phyloP scores from a whole-genome alignment of 2,113 vertebrate species.

The pig (Sus scrofa) region T2T-Sscrofa CM000822.6:82713001-82713500 shows the following conservation, averaged over 20 bases:
- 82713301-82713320: background rate
- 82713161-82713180: background rate
- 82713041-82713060: background rate
- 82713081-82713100: rapidly evolving
- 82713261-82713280: background rate
- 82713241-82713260: background rate
- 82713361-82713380: background rate
- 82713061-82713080: background rate
- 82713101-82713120: background rate
- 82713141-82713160: background rate
- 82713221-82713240: background rate
- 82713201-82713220: background rate
- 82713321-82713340: background rate
- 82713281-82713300: background rate
- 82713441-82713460: background rate
- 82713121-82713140: background rate
- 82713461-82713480: background rate
- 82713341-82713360: background rate
- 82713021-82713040: background rate
- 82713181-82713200: background rate
- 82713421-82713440: slow-evolving; percentile 17
- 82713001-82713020: too few relatives aligned
- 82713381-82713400: background rate
- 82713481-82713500: background rate
- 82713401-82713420: slow-evolving; percentile 21